Conservation (phyloP, 1,140 invertebrate species). For the Cydia splendana region DNA sequence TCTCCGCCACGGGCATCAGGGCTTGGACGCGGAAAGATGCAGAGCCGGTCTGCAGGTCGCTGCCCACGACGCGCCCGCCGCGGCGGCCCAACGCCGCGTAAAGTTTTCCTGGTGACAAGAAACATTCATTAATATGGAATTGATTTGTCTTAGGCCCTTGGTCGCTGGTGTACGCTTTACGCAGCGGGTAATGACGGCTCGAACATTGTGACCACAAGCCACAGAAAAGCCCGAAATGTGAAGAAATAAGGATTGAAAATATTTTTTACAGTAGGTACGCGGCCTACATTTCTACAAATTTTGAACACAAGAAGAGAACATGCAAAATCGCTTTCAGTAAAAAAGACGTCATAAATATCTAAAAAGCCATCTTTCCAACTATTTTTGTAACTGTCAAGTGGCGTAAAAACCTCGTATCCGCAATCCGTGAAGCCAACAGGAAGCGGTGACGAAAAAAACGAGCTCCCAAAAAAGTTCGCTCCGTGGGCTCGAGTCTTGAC, state of each 20-base stretch:
- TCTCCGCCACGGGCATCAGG: slow-evolving; percentile 96
- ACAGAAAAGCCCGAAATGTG: too few relatives aligned
- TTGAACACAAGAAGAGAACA: background rate
- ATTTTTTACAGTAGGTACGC: too few relatives aligned
- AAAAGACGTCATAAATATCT: background rate
- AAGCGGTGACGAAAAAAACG: slow-evolving; percentile 48
- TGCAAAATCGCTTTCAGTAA: slow-evolving; percentile 10
- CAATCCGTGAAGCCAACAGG: slow-evolving; percentile 34
- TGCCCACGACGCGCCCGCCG: slow-evolving; percentile 92
- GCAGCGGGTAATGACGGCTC: too few relatives aligned
- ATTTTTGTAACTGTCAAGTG: slow-evolving; percentile 28
- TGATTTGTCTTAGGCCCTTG: too few relatives aligned
- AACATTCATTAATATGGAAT: background rate
- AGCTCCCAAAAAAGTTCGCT: slow-evolving; percentile 59
- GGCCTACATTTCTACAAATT: too few relatives aligned
- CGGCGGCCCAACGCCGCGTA: slow-evolving; percentile 94
- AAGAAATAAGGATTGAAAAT: too few relatives aligned
- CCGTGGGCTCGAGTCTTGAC: slow-evolving; percentile 60
- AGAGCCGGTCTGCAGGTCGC: slow-evolving; percentile 93
- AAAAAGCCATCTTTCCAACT: slow-evolving; percentile 24
- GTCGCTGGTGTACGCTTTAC: too few relatives aligned
- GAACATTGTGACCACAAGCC: too few relatives aligned
- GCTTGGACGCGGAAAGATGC: slow-evolving; percentile 94
- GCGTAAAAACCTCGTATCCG: slow-evolving; percentile 36
- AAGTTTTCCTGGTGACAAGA: slow-evolving; percentile 87